phyloP scores from a whole-genome alignment of 2,113 vertebrate genomes.

The Phyllopteryx taeniolatus region DNA sequence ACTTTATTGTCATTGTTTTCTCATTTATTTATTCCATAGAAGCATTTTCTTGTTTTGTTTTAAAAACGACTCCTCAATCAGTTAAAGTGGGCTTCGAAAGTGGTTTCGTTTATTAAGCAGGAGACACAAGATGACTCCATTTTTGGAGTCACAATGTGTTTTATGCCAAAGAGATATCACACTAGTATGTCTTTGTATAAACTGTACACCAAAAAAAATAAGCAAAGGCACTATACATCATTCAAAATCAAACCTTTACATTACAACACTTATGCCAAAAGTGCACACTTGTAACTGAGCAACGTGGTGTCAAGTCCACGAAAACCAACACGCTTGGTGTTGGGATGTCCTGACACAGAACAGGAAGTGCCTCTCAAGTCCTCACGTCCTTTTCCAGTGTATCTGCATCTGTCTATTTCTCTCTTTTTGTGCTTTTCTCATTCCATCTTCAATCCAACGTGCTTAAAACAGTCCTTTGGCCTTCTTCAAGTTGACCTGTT shows the following conservation, averaged over 20 bases:
- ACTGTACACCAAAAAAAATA: constrained; percentile 86
- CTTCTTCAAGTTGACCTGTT: constrained; percentile 95
- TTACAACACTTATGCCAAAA: constrained; percentile 26
- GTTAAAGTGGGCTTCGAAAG: not conserved
- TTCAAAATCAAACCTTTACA: constrained; percentile 34
- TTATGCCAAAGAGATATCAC: constrained; percentile 86
- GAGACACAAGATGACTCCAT: constrained; percentile 7
- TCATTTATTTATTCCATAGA: not conserved
- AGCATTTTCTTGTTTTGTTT: not conserved
- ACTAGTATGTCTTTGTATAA: constrained; percentile 93
- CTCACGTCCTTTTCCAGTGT: not conserved
- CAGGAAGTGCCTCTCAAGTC: not conserved
- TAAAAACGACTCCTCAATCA: not conserved
- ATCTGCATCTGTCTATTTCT: not conserved
- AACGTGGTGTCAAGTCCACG: constrained; percentile 47
- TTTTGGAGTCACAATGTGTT: constrained; percentile 67
- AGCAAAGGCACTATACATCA: constrained; percentile 95
- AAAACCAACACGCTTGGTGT: not conserved
- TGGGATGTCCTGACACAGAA: not conserved
- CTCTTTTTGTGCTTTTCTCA: constrained; percentile 12
- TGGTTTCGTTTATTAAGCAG: constrained; percentile 1
- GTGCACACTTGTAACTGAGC: constrained; percentile 11
- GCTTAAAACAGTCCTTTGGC: constrained; percentile 91
- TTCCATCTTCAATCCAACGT: constrained; percentile 16
- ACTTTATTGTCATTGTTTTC: not conserved